Evolutionary conservation across 1,140 invertebrate species (phyloP).

Genomic region (Bradynema listronoti): DNA sequence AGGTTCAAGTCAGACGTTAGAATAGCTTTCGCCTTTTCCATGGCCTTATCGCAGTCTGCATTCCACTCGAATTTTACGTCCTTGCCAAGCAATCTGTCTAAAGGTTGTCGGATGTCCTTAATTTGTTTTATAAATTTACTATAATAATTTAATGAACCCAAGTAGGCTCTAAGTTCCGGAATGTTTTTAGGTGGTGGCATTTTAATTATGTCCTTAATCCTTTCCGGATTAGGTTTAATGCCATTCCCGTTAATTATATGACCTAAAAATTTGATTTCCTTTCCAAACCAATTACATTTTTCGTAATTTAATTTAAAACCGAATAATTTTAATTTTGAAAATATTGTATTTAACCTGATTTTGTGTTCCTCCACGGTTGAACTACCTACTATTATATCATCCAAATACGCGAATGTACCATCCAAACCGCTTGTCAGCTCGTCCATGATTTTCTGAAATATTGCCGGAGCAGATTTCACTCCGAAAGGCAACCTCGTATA

Average conservation of each 20-base stretch:
- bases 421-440: conserved; percentile 54
- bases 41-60: conserved; percentile 15
- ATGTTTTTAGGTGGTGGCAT: no score
- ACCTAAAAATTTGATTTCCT: no score
- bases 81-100: conserved; percentile 30
- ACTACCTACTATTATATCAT: conserved; percentile 25
- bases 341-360: no score
- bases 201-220: no score
- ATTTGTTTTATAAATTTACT: conserved; percentile 22
- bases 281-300: no score
- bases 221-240: no score
- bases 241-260: no score
- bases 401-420: conserved; percentile 44
- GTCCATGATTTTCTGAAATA: conserved; percentile 62
- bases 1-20: conserved; percentile 44
- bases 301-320: no score
- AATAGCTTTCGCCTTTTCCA: conserved; percentile 44
- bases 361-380: background rate
- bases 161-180: conserved; percentile 27
- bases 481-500: conserved; percentile 59
- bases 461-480: conserved; percentile 60
- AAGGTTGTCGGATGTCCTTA: conserved; percentile 15
- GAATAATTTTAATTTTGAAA: no score
- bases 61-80: conserved; percentile 15
- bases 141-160: conserved; percentile 45